Conservation (phyloP, 2,113 vertebrate genomes). For the Proteles cristata region DNA sequence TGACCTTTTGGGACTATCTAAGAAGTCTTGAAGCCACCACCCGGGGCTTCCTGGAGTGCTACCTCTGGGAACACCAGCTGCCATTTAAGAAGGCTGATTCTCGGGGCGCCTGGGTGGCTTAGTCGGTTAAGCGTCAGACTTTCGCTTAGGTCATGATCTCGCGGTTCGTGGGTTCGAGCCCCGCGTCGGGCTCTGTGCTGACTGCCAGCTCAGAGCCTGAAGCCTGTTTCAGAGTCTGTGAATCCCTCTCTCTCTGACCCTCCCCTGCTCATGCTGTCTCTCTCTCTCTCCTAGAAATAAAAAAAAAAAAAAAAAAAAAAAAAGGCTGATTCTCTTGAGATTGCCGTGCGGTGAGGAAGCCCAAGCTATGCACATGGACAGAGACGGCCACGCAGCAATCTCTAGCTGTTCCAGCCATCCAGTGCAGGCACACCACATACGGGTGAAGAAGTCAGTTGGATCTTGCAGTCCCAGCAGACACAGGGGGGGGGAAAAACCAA, state of each 20-base stretch:
- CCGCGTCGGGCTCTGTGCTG: too few species aligned
- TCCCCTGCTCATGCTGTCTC: too few species aligned
- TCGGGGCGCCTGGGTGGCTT: too few species aligned
- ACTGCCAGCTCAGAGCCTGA: too few species aligned
- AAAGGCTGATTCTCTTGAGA: neutral
- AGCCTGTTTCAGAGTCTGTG: too few species aligned
- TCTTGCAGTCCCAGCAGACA: neutral
- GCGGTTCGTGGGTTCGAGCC: too few species aligned
- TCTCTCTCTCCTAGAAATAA: too few species aligned
- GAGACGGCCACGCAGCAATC: neutral
- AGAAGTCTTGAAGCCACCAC: neutral
- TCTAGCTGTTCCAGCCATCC: neutral
- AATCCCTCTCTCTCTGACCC: too few species aligned
- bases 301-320: too few species aligned
- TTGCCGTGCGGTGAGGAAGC: neutral
- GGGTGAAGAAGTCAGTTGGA: neutral
- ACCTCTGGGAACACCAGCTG: neutral
- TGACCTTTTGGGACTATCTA: neutral
- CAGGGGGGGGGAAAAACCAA: neutral
- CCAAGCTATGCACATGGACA: neutral
- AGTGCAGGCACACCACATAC: neutral
- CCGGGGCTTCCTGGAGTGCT: neutral
- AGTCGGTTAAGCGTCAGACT: too few species aligned
- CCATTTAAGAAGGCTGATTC: neutral
- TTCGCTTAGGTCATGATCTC: too few species aligned